Evolutionary conservation across 2,888 invertebrate genomes (phyloP).

Genomic region (Stramonita haemastoma): DNA sequence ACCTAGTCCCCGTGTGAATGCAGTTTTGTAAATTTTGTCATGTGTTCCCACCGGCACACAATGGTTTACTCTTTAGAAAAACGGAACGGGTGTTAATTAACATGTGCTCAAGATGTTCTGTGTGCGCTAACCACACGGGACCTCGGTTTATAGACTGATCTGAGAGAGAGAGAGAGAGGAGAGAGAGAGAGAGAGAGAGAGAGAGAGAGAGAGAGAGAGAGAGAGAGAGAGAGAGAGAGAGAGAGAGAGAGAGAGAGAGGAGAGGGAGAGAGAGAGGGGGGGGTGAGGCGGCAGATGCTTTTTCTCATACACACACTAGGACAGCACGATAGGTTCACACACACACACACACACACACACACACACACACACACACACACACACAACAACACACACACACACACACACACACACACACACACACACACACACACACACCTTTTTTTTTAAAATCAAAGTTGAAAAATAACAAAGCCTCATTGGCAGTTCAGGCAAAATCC

Average conservation of each 20-base stretch:
- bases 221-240: conserved; percentile 16
- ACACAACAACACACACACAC: neutral
- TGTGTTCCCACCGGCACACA: too few species aligned
- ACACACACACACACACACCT: neutral
- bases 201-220: conserved; percentile 7
- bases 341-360: neutral
- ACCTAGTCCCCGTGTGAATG: too few species aligned
- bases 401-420: neutral
- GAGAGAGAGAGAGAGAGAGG: neutral
- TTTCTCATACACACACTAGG: too few species aligned
- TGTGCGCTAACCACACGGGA: too few species aligned
- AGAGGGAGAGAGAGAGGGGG: neutral
- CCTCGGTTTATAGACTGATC: too few species aligned
- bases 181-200: conserved; percentile 8
- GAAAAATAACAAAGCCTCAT: neutral
- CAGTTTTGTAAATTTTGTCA: too few species aligned
- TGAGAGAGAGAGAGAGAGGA: neutral
- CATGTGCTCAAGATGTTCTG: too few species aligned
- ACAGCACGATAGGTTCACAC: too few species aligned
- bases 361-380: neutral
- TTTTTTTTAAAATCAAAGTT: neutral
- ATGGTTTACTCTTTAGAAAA: too few species aligned
- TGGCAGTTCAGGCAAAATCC: too few species aligned
- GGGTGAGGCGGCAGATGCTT: neutral
- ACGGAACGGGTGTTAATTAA: too few species aligned